Percentiles rank a stretch among this genome's conserved stretches.
Evolutionary conservation across 2,113 vertebrate genomes (phyloP).

Genomic region (Maccullochella peelii): DNA sequence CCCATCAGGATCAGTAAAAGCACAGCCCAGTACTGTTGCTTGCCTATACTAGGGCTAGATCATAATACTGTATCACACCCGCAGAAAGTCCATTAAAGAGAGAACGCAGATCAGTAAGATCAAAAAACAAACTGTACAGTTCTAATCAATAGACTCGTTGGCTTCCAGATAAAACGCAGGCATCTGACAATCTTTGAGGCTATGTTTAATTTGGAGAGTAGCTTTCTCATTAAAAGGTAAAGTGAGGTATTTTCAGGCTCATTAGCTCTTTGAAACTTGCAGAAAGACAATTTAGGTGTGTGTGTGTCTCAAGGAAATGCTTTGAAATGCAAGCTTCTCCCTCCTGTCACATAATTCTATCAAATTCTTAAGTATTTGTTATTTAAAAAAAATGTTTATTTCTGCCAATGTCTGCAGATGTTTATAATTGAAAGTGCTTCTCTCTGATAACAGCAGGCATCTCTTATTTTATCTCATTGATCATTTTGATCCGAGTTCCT

Average conservation of each 20-base stretch:
- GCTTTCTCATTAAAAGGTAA: constrained; percentile 48
- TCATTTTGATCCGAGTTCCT: constrained; percentile 11
- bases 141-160: constrained; percentile 15
- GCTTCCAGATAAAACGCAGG: constrained; percentile 13
- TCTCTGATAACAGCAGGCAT: constrained; percentile 27
- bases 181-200: constrained; percentile 41
- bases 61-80: background rate
- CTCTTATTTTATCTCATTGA: constrained; percentile 6
- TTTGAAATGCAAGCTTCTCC: constrained; percentile 24
- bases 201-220: constrained; percentile 25
- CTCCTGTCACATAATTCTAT: constrained; percentile 16
- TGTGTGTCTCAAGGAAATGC: background rate
- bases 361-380: background rate
- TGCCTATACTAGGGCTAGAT: background rate
- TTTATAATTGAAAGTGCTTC: constrained; percentile 6
- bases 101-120: background rate
- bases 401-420: background rate
- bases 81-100: background rate
- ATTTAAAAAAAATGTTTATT: constrained; percentile 9
- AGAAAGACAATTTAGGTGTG: constrained; percentile 13
- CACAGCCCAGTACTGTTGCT: background rate
- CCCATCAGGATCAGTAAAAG: background rate
- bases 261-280: constrained; percentile 47
- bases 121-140: constrained; percentile 9
- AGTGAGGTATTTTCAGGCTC: constrained; percentile 45